Evolutionary conservation across 2,888 invertebrate genomes (phyloP).

Genomic region (Eretmocerus hayati): DNA sequence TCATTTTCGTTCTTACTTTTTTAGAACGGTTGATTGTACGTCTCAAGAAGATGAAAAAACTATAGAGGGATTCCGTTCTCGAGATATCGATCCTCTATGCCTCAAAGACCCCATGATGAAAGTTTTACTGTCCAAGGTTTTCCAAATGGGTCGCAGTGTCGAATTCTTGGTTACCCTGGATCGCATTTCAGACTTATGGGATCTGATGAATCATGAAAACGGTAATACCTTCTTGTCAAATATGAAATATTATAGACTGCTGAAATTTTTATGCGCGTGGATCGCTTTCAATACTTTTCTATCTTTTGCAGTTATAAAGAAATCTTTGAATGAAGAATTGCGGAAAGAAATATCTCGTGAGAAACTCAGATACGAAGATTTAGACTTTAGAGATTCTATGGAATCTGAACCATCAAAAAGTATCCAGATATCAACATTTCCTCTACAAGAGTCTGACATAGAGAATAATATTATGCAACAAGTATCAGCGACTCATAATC

Average conservation of each 20-base stretch:
- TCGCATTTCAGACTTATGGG: constrained; percentile 42
- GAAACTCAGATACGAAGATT: constrained; percentile 31
- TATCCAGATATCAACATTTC: constrained; percentile 8
- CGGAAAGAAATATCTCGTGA: constrained; percentile 31
- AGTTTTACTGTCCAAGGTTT: constrained; percentile 36
- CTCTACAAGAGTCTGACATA: constrained; percentile 26
- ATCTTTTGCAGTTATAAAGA: constrained; percentile 30
- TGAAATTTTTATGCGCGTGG: neutral
- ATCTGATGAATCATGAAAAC: constrained; percentile 29
- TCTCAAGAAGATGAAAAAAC: constrained; percentile 28
- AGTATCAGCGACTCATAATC: constrained; percentile 35
- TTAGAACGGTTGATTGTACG: constrained; percentile 25
- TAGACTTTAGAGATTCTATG: constrained; percentile 20
- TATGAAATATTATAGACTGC: constrained; percentile 1
- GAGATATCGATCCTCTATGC: constrained; percentile 30
- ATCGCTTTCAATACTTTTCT: too few species aligned
- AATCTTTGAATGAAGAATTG: constrained; percentile 36
- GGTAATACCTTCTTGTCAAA: constrained; percentile 19
- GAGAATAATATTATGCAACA: constrained; percentile 35
- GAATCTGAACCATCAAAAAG: constrained; percentile 17
- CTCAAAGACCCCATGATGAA: constrained; percentile 39
- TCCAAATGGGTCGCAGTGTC: constrained; percentile 42
- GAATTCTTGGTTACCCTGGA: constrained; percentile 42
- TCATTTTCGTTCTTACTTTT: too few species aligned
- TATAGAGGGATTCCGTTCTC: constrained; percentile 32